A percentile compares a stretch with the other conserved stretches of the same genome.
Conservation (phyloP, 2,797 vertebrate genomes). For the Pampus argenteus region DNA sequence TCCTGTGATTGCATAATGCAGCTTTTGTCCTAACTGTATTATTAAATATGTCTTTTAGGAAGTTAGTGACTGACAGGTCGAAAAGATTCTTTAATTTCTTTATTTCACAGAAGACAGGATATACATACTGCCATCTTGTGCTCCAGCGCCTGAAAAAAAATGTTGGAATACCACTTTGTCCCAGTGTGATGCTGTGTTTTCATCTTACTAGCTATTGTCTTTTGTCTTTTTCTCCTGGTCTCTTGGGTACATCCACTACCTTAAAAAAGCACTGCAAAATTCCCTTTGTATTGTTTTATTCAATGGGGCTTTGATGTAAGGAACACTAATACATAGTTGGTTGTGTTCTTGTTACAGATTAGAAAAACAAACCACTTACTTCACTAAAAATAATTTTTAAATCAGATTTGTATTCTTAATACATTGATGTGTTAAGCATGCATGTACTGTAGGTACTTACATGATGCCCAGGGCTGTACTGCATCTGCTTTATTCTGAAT, state of each 20-base stretch:
- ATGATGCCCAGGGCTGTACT: not conserved
- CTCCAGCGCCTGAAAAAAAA: conserved; percentile 33
- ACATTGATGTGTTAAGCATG: not conserved
- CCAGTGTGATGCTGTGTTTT: conserved; percentile 46
- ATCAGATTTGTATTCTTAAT: not conserved
- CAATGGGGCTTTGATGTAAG: not conserved
- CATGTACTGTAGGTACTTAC: not conserved
- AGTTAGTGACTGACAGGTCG: conserved; percentile 51
- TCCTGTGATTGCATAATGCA: conserved; percentile 36
- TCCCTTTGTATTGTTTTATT: conserved; percentile 27
- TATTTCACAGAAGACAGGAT: conserved; percentile 44
- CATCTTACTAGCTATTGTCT: conserved; percentile 38
- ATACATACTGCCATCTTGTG: conserved; percentile 44
- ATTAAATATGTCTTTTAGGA: conserved; percentile 47
- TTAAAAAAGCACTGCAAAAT: conserved; percentile 36
- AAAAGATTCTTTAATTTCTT: conserved; percentile 54
- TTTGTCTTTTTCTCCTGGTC: conserved; percentile 44
- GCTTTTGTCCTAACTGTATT: conserved; percentile 44
- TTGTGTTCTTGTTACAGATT: conserved; percentile 19
- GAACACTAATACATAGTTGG: not conserved
- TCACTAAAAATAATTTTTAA: not conserved
- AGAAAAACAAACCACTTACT: conserved; percentile 9
- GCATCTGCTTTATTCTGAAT: conserved; percentile 2
- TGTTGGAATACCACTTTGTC: conserved; percentile 29
- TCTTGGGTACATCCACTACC: conserved; percentile 32